A percentile compares a stretch with the other conserved stretches of the same genome.
phyloP scores from a whole-genome alignment of 1,140 invertebrate genomes.

The Macrotrachela quadricornifera region DNA sequence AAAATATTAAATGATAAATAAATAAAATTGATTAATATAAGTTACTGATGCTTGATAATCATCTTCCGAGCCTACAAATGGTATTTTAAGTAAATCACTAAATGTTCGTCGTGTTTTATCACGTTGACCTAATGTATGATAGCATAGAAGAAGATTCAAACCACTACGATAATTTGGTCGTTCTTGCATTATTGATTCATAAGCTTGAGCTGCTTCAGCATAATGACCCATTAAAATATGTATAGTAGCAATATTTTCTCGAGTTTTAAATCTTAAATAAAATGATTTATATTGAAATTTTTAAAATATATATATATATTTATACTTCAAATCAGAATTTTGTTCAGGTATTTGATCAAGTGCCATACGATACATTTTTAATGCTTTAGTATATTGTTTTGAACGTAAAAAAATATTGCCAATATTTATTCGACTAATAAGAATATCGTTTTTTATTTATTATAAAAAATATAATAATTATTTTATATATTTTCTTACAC shows the following conservation, averaged over 20 bases:
- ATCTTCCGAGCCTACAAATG: slow-evolving; percentile 57
- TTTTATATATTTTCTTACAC: slow-evolving; percentile 37
- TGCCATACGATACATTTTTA: slow-evolving; percentile 93
- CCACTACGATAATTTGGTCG: slow-evolving; percentile 64
- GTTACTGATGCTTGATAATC: slow-evolving; percentile 39
- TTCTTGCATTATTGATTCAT: slow-evolving; percentile 93
- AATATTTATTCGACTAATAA: slow-evolving; percentile 50
- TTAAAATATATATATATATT: background rate
- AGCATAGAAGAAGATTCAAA: slow-evolving; percentile 72
- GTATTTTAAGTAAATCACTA: slow-evolving; percentile 64
- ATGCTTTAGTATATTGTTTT: slow-evolving; percentile 74
- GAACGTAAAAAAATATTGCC: slow-evolving; percentile 90
- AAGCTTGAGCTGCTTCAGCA: slow-evolving; percentile 75
- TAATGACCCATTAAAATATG: slow-evolving; percentile 87
- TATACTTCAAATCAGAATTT: slow-evolving; percentile 62
- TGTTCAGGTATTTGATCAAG: slow-evolving; percentile 75
- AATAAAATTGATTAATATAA: too few relatives aligned
- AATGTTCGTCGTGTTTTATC: slow-evolving; percentile 85
- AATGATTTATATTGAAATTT: slow-evolving; percentile 7
- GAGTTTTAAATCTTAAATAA: slow-evolving; percentile 62
- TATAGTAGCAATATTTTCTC: slow-evolving; percentile 89
- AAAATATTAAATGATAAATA: too few relatives aligned
- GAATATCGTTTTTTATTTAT: too few relatives aligned
- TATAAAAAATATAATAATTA: too few relatives aligned
- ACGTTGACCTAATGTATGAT: slow-evolving; percentile 70